phyloP scores from a whole-genome alignment of 2,797 vertebrate genomes.

The Synanceia verrucosa region DNA sequence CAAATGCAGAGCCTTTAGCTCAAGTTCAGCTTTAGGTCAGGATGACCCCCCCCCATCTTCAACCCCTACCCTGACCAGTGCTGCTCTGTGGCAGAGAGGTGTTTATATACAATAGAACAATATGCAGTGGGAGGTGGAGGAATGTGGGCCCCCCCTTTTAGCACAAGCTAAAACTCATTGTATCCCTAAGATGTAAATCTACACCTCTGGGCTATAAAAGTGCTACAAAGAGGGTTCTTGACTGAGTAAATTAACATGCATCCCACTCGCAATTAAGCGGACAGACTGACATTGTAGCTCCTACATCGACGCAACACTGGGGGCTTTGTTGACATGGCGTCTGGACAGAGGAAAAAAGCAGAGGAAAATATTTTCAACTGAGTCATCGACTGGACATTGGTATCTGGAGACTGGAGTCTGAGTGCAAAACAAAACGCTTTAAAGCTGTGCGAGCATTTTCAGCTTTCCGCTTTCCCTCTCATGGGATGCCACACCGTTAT shows the following conservation, averaged over 20 bases:
- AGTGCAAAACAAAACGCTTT: slow-evolving; percentile 74
- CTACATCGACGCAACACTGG: slow-evolving; percentile 80
- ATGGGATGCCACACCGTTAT: slow-evolving; percentile 27
- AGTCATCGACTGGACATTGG: slow-evolving; percentile 83
- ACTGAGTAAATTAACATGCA: slow-evolving; percentile 81
- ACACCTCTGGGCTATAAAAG: slow-evolving; percentile 85
- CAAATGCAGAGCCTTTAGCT: slow-evolving; percentile 50
- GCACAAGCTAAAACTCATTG: slow-evolving; percentile 81
- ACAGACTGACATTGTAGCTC: slow-evolving; percentile 86
- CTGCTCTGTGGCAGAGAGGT: slow-evolving; percentile 76
- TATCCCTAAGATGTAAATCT: slow-evolving; percentile 82
- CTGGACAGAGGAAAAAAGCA: slow-evolving; percentile 80
- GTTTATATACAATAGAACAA: slow-evolving; percentile 82
- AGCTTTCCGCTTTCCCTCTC: no score
- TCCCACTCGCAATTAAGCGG: slow-evolving; percentile 86
- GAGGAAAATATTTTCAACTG: slow-evolving; percentile 86
- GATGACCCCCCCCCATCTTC: slow-evolving; percentile 49
- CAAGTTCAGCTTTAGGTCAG: slow-evolving; percentile 75
- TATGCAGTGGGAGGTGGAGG: slow-evolving; percentile 79
- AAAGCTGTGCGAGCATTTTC: slow-evolving; percentile 34
- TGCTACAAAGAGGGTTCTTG: slow-evolving; percentile 84
- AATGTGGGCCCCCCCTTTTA: slow-evolving; percentile 82
- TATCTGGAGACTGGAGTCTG: slow-evolving; percentile 70
- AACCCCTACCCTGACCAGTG: slow-evolving; percentile 66
- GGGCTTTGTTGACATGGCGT: slow-evolving; percentile 85